These are phyloP conservation scores for Thryonomys swinderianus DNA, from an alignment of 2,113 vertebrate genomes.

Conservation along the genomic window DNA sequence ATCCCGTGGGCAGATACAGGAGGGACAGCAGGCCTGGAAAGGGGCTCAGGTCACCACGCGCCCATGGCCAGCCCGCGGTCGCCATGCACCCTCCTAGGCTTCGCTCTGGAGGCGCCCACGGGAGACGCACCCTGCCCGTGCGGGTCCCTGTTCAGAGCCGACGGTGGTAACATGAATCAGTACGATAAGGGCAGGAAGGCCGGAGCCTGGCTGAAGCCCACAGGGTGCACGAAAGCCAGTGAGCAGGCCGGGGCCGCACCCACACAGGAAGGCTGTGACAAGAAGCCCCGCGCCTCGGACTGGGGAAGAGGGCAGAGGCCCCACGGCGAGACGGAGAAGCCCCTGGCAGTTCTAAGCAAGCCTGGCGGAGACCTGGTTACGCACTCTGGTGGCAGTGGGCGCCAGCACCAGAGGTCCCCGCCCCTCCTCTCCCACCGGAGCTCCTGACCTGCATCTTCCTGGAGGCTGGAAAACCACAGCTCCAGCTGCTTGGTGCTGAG, in stretches of 20 bases:
- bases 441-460: constrained; percentile 90
- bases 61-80: not conserved
- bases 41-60: not conserved
- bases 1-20: constrained; percentile 86
- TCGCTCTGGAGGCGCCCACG: not conserved
- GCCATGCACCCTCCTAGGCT: not conserved
- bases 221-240: not conserved
- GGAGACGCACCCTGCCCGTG: not conserved
- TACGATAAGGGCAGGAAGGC: not conserved
- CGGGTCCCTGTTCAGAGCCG: not conserved
- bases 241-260: not conserved
- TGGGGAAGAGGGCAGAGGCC: not conserved
- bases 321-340: too few relatives aligned
- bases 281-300: not conserved
- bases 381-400: not conserved
- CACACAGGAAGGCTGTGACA: not conserved
- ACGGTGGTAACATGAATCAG: not conserved
- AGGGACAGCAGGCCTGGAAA: constrained; percentile 83
- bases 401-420: not conserved
- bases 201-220: not conserved
- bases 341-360: too few relatives aligned
- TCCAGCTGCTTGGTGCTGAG: constrained; percentile 94
- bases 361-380: accelerated
- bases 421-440: not conserved
- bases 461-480: constrained; percentile 94